Evolutionary conservation across 2,888 invertebrate species (phyloP).

Genomic region (Drosophila nr. perissopoda): DNA sequence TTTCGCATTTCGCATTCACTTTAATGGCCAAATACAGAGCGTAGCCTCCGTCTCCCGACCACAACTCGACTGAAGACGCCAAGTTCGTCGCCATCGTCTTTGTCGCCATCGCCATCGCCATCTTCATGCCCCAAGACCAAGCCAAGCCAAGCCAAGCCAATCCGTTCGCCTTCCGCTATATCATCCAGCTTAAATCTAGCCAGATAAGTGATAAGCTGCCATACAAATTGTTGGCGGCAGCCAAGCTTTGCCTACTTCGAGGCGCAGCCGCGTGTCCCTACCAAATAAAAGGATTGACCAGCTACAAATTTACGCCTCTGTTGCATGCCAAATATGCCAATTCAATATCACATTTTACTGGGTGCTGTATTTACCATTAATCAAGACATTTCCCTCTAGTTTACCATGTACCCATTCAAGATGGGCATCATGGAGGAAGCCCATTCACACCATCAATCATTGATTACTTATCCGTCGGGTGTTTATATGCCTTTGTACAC

Average conservation of each 20-base stretch:
- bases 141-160: not conserved
- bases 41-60: slow-evolving; percentile 33
- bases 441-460: not conserved
- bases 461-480: not conserved
- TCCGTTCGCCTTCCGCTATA: not conserved
- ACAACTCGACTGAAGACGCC: not conserved
- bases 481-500: not conserved
- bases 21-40: slow-evolving; percentile 63
- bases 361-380: not conserved
- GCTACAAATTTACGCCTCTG: slow-evolving; percentile 7
- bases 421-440: not conserved
- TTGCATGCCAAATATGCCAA: slow-evolving; percentile 13
- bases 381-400: not conserved
- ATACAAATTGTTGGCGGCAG: slow-evolving; percentile 58
- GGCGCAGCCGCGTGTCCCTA: slow-evolving; percentile 32
- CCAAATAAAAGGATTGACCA: slow-evolving; percentile 53
- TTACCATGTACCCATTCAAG: not conserved
- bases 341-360: slow-evolving; percentile 6
- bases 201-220: slow-evolving; percentile 77
- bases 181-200: slow-evolving; percentile 23
- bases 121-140: not conserved
- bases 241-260: slow-evolving; percentile 40
- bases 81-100: slow-evolving; percentile 2
- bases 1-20: slow-evolving; percentile 43
- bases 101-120: not conserved